Evolutionary conservation across 2,888 invertebrate genomes (phyloP).

Genomic region (Macropis europaea): DNA sequence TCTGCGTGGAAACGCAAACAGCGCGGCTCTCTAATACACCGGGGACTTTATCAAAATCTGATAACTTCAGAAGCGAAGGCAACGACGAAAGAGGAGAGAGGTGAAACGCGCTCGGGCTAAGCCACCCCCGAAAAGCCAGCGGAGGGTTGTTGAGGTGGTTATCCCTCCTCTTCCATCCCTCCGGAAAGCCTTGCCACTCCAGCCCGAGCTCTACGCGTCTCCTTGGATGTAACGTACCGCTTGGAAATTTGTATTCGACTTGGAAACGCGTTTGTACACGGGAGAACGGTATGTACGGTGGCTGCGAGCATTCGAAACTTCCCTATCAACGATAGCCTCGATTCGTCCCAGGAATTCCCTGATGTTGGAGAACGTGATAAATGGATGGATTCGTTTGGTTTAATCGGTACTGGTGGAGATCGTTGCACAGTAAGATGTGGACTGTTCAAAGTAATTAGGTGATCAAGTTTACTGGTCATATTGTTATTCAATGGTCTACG

Average conservation of each 20-base stretch:
- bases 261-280: slow-evolving; percentile 17
- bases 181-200: slow-evolving; percentile 48
- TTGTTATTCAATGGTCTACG: too few relatives aligned
- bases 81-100: slow-evolving; percentile 56
- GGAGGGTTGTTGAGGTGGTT: slow-evolving; percentile 64
- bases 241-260: slow-evolving; percentile 43
- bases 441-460: too few relatives aligned
- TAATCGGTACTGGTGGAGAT: too few relatives aligned
- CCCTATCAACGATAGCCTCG: background rate
- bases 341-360: too few relatives aligned
- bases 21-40: slow-evolving; percentile 66
- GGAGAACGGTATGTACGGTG: slow-evolving; percentile 5
- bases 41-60: slow-evolving; percentile 72
- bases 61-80: slow-evolving; percentile 65
- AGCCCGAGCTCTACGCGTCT: slow-evolving; percentile 33
- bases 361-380: too few relatives aligned
- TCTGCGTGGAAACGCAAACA: slow-evolving; percentile 70
- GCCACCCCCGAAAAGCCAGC: slow-evolving; percentile 67
- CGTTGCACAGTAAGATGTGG: too few relatives aligned
- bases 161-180: slow-evolving; percentile 42
- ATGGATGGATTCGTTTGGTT: too few relatives aligned
- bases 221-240: slow-evolving; percentile 39
- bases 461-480: too few relatives aligned
- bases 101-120: slow-evolving; percentile 61
- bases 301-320: background rate